Evolutionary conservation across 1,140 invertebrate species (phyloP).

Genomic region (Polyergus mexicanus): DNA sequence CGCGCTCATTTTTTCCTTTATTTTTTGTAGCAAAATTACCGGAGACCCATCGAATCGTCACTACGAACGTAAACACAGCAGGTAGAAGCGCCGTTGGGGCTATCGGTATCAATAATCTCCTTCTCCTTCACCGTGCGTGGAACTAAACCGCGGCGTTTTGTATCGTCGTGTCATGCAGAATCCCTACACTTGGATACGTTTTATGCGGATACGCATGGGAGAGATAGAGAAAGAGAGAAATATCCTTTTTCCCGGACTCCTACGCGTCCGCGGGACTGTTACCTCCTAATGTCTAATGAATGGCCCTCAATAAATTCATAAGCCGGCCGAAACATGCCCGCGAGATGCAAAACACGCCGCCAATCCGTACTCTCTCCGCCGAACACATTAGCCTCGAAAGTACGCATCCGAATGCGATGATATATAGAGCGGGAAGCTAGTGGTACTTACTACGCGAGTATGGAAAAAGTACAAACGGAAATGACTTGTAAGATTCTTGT

Average conservation of each 20-base stretch:
- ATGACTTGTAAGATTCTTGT: conserved; percentile 18
- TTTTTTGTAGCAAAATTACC: background rate
- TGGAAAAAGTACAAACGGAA: too few relatives aligned
- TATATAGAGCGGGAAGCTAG: background rate
- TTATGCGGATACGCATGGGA: conserved; percentile 40
- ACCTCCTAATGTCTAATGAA: conserved; percentile 83
- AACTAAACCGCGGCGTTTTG: conserved; percentile 46
- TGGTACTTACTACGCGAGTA: background rate
- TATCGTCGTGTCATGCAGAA: conserved; percentile 23
- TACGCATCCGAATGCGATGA: conserved; percentile 26
- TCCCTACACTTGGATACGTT: conserved; percentile 5
- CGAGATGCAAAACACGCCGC: conserved; percentile 79
- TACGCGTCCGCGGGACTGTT: conserved; percentile 76
- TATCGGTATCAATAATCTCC: conserved; percentile 54
- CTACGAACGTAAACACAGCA: conserved; percentile 47
- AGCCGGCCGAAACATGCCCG: conserved; percentile 80
- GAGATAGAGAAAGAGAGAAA: conserved; percentile 25
- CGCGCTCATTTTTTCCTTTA: background rate
- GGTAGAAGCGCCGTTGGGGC: conserved; percentile 38
- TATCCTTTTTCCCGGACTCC: conserved; percentile 79
- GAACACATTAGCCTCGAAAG: conserved; percentile 58
- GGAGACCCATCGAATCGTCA: conserved; percentile 47
- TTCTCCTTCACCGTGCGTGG: background rate
- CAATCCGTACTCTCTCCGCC: conserved; percentile 27
- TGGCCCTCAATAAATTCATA: conserved; percentile 84